Percentiles rank a stretch among this genome's conserved stretches.
These are phyloP conservation scores for Monochamus saltuarius DNA, from an alignment of 1,140 invertebrate genomes.

Conservation along the genomic window DNA sequence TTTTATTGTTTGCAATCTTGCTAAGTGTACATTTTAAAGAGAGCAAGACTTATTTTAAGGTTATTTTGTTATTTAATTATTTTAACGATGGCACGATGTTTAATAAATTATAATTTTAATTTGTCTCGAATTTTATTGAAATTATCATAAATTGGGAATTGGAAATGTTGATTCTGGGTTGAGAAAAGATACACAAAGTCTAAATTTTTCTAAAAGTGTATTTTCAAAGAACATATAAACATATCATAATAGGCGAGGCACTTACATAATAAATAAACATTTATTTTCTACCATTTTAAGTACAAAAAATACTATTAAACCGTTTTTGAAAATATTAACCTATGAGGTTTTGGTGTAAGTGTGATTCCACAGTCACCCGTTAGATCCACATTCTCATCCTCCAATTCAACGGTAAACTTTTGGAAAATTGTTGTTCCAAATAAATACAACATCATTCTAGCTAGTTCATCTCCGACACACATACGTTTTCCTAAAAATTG, in stretches of 20 bases:
- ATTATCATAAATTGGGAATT: constrained; percentile 2
- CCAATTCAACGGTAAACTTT: constrained; percentile 55
- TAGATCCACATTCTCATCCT: constrained; percentile 52
- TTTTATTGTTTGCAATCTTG: constrained; percentile 28
- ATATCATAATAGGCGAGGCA: neutral
- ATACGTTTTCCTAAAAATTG: constrained; percentile 73
- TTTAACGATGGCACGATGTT: constrained; percentile 14
- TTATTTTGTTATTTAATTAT: constrained; percentile 39
- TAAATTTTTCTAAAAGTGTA: neutral
- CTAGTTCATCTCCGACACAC: constrained; percentile 84
- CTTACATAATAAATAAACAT: too few relatives aligned
- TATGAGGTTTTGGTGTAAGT: constrained; percentile 63
- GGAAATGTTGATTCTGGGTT: neutral
- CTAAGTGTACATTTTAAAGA: constrained; percentile 32
- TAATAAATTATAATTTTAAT: constrained; percentile 14
- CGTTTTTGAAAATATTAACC: constrained; percentile 52
- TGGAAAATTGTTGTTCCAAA: constrained; percentile 66
- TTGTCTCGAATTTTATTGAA: neutral
- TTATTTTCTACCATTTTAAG: too few relatives aligned
- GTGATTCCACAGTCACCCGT: constrained; percentile 72
- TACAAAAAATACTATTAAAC: too few relatives aligned
- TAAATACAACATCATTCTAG: constrained; percentile 71
- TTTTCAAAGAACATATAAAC: neutral
- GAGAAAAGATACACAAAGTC: neutral
- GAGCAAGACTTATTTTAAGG: constrained; percentile 39